A percentile compares a stretch with the other conserved stretches of the same genome.
Conservation (phyloP, 2,888 invertebrate genomes). For the Zygogramma bicolorata region DNA sequence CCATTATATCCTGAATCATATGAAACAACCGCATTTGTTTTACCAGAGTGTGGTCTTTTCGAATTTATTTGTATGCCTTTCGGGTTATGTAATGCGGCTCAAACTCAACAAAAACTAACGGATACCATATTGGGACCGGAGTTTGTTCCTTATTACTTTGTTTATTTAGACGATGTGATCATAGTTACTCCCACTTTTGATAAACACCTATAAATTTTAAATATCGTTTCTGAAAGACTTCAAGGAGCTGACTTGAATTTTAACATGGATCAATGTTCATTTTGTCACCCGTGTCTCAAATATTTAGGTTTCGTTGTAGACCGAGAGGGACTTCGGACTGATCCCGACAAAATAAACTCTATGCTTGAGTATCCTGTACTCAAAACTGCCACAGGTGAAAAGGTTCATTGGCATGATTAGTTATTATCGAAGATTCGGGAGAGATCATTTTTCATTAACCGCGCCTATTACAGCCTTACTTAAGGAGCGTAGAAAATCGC, state of each 20-base stretch:
- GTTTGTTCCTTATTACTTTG: too few species aligned
- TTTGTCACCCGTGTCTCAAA: background rate
- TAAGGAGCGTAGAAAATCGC: conserved; percentile 17
- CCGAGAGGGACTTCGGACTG: conserved; percentile 1
- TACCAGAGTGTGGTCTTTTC: conserved; percentile 50
- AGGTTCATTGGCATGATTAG: too few species aligned
- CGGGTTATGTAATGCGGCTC: background rate
- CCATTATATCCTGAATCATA: conserved; percentile 26
- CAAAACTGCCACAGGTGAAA: too few species aligned
- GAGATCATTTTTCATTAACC: background rate
- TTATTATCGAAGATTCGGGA: too few species aligned
- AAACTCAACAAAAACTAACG: background rate
- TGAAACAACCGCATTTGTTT: conserved; percentile 29
- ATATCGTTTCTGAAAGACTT: background rate
- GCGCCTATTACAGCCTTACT: conserved; percentile 19
- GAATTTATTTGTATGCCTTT: conserved; percentile 25
- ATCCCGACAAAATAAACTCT: background rate
- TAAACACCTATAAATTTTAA: background rate
- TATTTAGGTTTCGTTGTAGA: background rate
- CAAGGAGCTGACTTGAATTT: background rate
- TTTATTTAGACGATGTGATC: background rate
- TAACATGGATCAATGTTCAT: background rate
- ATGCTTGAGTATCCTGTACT: background rate
- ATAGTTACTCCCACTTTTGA: conserved; percentile 6
- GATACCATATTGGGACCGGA: background rate